Evolutionary conservation across 2,113 vertebrate species (phyloP).

Genomic region (Oriolus oriolus): DNA sequence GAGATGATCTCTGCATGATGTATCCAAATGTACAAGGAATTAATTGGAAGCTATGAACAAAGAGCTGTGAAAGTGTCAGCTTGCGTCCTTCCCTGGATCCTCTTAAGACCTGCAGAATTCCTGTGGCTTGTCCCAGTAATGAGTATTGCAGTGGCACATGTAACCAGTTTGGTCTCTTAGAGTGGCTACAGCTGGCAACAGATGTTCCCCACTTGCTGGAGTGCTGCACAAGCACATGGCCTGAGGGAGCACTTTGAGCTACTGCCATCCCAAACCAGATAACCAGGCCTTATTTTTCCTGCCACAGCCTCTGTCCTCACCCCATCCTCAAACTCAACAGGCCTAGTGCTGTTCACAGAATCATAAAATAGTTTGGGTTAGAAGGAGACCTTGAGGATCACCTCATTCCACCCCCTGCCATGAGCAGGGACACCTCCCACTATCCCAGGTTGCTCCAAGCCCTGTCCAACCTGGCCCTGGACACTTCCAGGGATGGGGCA

Average conservation of each 20-base stretch:
- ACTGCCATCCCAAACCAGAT: neutral
- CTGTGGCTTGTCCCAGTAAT: neutral
- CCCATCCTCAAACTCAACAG: neutral
- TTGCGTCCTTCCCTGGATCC: neutral
- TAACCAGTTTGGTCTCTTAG: neutral
- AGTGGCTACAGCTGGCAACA: neutral
- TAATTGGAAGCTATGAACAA: neutral
- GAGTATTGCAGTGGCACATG: neutral
- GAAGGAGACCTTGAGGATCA: neutral
- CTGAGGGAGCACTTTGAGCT: neutral
- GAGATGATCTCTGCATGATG: neutral
- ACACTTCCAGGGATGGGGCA: neutral
- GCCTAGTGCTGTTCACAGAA: neutral
- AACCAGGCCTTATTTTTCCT: neutral
- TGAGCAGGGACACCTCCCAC: neutral
- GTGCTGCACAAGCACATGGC: neutral
- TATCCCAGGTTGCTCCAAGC: neutral
- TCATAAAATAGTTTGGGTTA: neutral
- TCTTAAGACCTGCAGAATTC: neutral
- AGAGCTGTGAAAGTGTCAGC: neutral
- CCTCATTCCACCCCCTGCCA: neutral
- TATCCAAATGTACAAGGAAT: neutral
- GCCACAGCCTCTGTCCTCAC: neutral
- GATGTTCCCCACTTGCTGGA: neutral
- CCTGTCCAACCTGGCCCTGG: rapidly evolving